Percentiles rank a stretch among this genome's conserved stretches.
These are phyloP conservation scores for Acutogordius australiensis DNA, from an alignment of 2,888 invertebrate genomes.

Conservation along the genomic window DNA sequence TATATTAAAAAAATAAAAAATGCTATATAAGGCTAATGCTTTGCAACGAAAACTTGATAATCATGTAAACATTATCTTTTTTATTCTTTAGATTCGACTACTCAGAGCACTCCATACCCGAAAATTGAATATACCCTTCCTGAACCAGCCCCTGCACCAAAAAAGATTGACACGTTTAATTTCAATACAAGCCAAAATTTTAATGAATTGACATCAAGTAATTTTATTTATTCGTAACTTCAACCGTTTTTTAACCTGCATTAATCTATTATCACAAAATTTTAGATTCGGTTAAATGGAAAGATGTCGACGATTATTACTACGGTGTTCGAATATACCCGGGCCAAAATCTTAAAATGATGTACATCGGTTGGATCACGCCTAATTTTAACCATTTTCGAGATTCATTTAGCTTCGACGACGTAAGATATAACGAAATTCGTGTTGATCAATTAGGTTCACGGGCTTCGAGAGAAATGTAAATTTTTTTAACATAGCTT, in stretches of 20 bases:
- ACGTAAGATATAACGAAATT: conserved; percentile 14
- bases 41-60: no score
- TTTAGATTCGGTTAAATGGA: background rate
- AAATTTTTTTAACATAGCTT: no score
- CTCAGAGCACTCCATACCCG: no score
- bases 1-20: no score
- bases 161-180: no score
- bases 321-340: conserved; percentile 57
- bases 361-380: conserved; percentile 96
- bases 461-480: background rate
- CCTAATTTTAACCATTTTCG: conserved; percentile 43
- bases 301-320: conserved; percentile 54
- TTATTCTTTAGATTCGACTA: no score
- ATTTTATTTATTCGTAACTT: background rate
- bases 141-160: no score
- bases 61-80: no score
- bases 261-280: background rate
- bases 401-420: conserved; percentile 18
- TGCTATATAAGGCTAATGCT: no score
- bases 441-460: no score
- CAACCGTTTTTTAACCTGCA: background rate
- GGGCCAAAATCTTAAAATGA: conserved; percentile 68
- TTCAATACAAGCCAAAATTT: background rate
- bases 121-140: no score
- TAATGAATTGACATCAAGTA: background rate